These are phyloP conservation scores for Cheumatopsyche charites DNA, from an alignment of 1,140 invertebrate genomes.

Conservation along the genomic window DNA sequence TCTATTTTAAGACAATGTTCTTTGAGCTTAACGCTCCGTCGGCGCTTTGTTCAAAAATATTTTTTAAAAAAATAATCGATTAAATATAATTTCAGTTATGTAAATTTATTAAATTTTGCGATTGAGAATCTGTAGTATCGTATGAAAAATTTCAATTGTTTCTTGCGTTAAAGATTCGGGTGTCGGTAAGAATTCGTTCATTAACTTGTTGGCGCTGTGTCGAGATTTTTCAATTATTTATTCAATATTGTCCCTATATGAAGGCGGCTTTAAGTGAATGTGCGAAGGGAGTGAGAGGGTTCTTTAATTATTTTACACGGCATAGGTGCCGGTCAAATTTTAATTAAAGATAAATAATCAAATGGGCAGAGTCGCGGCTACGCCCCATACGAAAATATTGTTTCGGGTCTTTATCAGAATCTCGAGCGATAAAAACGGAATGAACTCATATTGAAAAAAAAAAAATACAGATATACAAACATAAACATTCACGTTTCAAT, in stretches of 20 bases:
- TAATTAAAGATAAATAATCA: slow-evolving; percentile 50
- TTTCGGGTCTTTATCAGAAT: slow-evolving; percentile 20
- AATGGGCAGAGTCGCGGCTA: slow-evolving; percentile 32
- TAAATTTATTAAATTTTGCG: too few species aligned
- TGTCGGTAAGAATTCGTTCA: too few species aligned
- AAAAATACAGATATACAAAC: background rate
- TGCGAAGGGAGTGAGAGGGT: slow-evolving; percentile 8
- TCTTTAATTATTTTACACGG: slow-evolving; percentile 33
- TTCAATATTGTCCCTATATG: slow-evolving; percentile 20
- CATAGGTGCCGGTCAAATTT: slow-evolving; percentile 41
- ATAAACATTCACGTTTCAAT: background rate
- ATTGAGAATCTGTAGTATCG: too few species aligned
- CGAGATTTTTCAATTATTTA: slow-evolving; percentile 8
- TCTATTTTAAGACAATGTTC: background rate
- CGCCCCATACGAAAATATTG: slow-evolving; percentile 36
- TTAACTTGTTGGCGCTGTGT: too few species aligned
- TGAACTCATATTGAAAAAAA: too few species aligned
- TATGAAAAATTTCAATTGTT: too few species aligned
- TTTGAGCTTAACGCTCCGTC: too few species aligned
- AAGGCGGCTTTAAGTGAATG: slow-evolving; percentile 13
- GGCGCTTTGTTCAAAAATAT: too few species aligned
- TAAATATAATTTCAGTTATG: too few species aligned
- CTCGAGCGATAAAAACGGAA: slow-evolving; percentile 18
- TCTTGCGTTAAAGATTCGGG: too few species aligned
- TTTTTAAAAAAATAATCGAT: too few species aligned